Evolutionary conservation across 2,797 vertebrate genomes (phyloP), one percentile per base, ranked within the genome.

Genomic region (Paratrypauchen microcephalus): DNA sequence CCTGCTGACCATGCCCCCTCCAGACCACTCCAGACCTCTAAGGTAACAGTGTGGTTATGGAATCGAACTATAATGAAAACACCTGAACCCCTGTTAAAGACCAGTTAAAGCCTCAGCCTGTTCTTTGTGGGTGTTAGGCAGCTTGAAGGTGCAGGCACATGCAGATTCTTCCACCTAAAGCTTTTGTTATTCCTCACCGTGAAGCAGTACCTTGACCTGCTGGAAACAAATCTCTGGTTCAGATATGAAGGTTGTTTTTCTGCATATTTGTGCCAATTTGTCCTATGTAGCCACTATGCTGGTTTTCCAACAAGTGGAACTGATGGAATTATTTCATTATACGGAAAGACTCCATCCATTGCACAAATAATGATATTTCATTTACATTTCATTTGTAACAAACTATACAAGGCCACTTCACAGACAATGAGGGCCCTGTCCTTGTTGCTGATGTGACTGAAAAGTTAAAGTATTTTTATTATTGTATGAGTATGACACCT

Each of bases 161-260:
- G 58, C 19, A 41, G 59, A 62, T 62, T 62, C 47, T 47, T 47
- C 61, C 61, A 63, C 15, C 61, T 16, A 41, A 19, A 47, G 61
- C 61, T 63, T 62, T 62, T 63, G 39, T 63, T 63, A 9, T 63
- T 47, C 23, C 41, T 26, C 15, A 21, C 32, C 23, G 32, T 41
- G 36, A n/a, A 23, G 13, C 30, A 62, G 32, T 4, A 12, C 59
- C 36, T 23, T 23, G 19, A 18, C 41, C 61, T 63, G 61, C 21
- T 47, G 23, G 47, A 63, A 63, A 63, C 24, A 62, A 45, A n/a
- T 62, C n/a, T 3, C 36, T 41, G 60, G 3, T 21, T 13, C 32
- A 23, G 59, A 62, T 60, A 36, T 32, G 3, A 19, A 39, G 30
- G n/a, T 23, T 41, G 36, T 62, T 41, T 39, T 60, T 60, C 58